Percentiles rank a stretch among this genome's conserved stretches.
phyloP scores from a whole-genome alignment of 2,888 invertebrate genomes.

The Ectemnius continuus region DNA sequence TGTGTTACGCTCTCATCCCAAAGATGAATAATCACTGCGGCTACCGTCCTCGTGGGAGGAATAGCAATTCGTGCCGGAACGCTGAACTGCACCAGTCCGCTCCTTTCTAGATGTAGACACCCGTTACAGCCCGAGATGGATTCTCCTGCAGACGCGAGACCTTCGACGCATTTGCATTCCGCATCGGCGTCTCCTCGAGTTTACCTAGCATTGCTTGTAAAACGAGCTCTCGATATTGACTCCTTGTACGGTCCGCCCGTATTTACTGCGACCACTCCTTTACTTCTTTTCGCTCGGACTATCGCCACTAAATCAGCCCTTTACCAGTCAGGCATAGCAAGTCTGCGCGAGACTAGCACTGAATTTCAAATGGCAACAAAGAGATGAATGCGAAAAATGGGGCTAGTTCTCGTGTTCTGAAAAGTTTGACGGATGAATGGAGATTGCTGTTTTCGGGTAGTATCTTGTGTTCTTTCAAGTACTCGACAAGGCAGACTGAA shows the following conservation, averaged over 20 bases:
- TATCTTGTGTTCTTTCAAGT: slow-evolving; percentile 13
- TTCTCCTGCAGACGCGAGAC: neutral
- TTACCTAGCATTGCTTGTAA: no score
- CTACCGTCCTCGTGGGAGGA: slow-evolving; percentile 46
- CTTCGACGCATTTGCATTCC: slow-evolving; percentile 44
- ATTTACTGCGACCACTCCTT: no score
- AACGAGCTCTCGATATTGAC: neutral
- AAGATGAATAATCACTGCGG: slow-evolving; percentile 60
- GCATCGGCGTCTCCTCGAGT: slow-evolving; percentile 15
- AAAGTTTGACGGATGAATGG: no score
- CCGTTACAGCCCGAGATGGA: slow-evolving; percentile 24
- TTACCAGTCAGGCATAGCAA: no score
- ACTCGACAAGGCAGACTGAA: slow-evolving; percentile 14
- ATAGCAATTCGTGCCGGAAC: slow-evolving; percentile 45
- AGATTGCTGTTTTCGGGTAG: no score
- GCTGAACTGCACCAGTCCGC: neutral
- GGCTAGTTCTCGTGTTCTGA: no score
- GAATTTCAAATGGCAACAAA: no score
- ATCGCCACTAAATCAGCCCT: no score
- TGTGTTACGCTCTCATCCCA: slow-evolving; percentile 23
- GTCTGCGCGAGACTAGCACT: no score
- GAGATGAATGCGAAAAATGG: no score
- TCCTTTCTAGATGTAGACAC: slow-evolving; percentile 12
- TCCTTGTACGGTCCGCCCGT: neutral
- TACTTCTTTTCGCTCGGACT: no score